These are phyloP conservation scores for Caerostris darwini DNA, from an alignment of 1,140 invertebrate species.

Conservation along the genomic window DNA sequence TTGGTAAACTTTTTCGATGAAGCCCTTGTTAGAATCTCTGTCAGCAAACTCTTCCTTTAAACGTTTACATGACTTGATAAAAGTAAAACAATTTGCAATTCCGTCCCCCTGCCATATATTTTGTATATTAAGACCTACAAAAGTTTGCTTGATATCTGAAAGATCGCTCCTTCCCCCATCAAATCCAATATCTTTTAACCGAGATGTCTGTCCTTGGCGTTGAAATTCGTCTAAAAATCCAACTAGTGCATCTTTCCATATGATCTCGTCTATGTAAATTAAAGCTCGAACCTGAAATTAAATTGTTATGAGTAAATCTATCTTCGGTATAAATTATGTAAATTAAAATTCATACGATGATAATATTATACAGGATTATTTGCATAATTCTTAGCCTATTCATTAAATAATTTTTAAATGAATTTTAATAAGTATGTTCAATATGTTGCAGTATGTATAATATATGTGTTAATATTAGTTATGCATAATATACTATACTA, in stretches of 20 bases:
- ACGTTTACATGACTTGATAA: not conserved
- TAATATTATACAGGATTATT: too few relatives aligned
- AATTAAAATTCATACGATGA: not conserved
- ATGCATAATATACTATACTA: too few relatives aligned
- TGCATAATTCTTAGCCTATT: too few relatives aligned
- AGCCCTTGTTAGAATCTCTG: constrained; percentile 10
- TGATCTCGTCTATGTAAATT: constrained; percentile 1
- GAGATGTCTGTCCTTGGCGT: not conserved
- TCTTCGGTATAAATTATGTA: not conserved
- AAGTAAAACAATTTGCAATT: not conserved
- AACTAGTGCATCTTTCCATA: not conserved
- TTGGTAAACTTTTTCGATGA: constrained; percentile 65
- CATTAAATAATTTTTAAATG: too few relatives aligned
- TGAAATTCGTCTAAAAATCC: constrained; percentile 42
- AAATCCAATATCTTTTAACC: constrained; percentile 64
- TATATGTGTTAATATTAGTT: too few relatives aligned
- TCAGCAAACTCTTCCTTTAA: not conserved
- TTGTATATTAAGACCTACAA: not conserved
- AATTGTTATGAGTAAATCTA: not conserved
- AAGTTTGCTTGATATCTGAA: not conserved
- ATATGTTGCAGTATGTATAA: too few relatives aligned
- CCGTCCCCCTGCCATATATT: constrained; percentile 72
- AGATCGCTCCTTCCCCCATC: constrained; percentile 1
- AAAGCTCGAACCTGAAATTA: not conserved
- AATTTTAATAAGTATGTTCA: too few relatives aligned